A percentile compares a stretch with the other conserved stretches of the same genome.
Evolutionary conservation across 2,113 vertebrate species (phyloP).

Genomic region (Bubo bubo): DNA sequence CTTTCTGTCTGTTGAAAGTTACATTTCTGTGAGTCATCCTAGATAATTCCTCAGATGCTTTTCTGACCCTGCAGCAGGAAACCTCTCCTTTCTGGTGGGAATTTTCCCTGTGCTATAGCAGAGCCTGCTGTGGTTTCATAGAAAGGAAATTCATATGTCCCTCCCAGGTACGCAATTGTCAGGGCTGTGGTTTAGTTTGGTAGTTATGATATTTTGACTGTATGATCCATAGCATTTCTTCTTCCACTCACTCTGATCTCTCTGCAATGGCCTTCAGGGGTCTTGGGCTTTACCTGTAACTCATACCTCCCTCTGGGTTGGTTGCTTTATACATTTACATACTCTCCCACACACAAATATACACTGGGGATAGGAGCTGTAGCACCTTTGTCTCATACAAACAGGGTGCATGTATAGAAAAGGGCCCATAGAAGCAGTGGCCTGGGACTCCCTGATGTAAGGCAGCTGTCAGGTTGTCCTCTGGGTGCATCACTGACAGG

Average conservation of each 20-base stretch:
- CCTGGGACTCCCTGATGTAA: neutral
- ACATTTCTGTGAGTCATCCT: neutral
- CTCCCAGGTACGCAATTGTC: neutral
- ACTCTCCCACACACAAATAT: neutral
- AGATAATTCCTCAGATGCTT: neutral
- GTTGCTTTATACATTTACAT: neutral
- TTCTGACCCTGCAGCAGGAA: neutral
- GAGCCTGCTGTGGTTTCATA: neutral
- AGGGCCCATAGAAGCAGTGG: neutral
- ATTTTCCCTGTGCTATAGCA: neutral
- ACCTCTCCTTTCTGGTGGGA: neutral
- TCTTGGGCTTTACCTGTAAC: neutral
- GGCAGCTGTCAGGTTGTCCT: neutral
- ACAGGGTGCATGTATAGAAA: neutral
- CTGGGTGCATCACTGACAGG: neutral
- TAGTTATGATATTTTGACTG: neutral
- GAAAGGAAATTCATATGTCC: neutral
- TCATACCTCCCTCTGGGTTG: neutral
- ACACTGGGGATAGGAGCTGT: neutral
- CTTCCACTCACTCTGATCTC: neutral
- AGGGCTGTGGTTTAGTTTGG: neutral
- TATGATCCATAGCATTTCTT: neutral
- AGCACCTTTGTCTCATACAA: neutral
- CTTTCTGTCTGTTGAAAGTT: neutral
- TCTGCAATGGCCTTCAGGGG: neutral